Evolutionary conservation across 2,888 invertebrate genomes (phyloP), one percentile per base, ranked within the genome.

Genomic region (Eurois occulta): DNA sequence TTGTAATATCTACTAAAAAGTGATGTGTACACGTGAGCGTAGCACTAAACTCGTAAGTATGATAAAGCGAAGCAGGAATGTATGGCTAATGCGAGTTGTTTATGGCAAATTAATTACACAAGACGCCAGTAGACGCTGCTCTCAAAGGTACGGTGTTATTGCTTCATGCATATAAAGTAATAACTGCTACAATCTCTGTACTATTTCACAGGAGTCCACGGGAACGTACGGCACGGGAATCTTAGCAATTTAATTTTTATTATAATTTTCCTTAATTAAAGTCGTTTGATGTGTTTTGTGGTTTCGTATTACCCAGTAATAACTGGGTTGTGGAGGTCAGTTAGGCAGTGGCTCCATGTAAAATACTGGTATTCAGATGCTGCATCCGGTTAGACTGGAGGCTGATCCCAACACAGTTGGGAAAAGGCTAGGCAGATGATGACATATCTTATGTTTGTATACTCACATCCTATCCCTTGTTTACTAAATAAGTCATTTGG

Each of bases 141-240:
- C 90, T 91, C 91, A 90, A 91, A 90, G 90, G 88, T 85, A 88
- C 88, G 86, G 89, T 91, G 92, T 94, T 95, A 95, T 94, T 93
- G 92, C 94, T 94, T 92, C 93, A 94, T 94, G 94, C 94, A 93
- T 94, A 94, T 94, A 94, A 94, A 94, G 93, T 93, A 94, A 94
- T 94, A 93, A 94, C 91, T 91, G 89, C 91, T 90, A 91, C 91
- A 90, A 91, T 90, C 90, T 89, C 89, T 85, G 88, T 91, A 90
- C 89, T 91, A 92, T 90, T 90, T 84, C 85, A 88, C 70, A 60
- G 74, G 90, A 79, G 65, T 90, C 93, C 94, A 92, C 80, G 87
- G 87, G 72, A 46, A 38, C 35, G 2, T 32, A 68, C 88, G 88
- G 41, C 32, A 88, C 89, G 88, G 21, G 52, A 78, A 41, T 67